Evolutionary conservation across 2,113 vertebrate species (phyloP).

Genomic region (Periophthalmodon schlosseri): DNA sequence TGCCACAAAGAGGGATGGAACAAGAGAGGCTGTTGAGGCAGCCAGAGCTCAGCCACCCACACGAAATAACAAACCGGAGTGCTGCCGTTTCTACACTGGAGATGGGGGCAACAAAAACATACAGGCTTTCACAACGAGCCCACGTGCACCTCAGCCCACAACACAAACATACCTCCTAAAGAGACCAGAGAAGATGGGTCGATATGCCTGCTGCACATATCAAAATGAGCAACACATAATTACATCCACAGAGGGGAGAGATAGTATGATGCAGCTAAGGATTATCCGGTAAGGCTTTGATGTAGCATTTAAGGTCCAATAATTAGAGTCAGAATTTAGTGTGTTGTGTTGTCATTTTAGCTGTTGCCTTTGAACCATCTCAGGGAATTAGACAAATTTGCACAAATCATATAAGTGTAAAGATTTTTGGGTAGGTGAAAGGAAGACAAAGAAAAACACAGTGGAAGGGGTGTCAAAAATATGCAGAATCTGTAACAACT

Average conservation of each 20-base stretch:
- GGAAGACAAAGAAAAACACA: no score
- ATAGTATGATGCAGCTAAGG: background rate
- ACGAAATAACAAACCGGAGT: constrained; percentile 45
- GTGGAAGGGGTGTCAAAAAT: no score
- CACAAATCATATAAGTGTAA: background rate
- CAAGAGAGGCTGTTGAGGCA: constrained; percentile 43
- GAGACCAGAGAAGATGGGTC: background rate
- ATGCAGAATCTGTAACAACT: no score
- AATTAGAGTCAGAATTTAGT: background rate
- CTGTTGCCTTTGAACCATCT: background rate
- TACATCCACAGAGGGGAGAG: background rate
- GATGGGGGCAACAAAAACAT: constrained; percentile 14
- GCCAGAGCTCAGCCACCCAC: constrained; percentile 62
- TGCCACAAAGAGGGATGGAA: constrained; percentile 4
- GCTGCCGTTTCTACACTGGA: constrained; percentile 48
- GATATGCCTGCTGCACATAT: background rate
- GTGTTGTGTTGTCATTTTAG: background rate
- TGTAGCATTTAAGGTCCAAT: background rate
- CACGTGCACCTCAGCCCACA: constrained; percentile 46
- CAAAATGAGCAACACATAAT: background rate
- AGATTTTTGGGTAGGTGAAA: no score
- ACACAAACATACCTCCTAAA: constrained; percentile 3
- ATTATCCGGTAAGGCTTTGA: background rate
- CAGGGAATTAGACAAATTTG: background rate
- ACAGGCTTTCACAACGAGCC: constrained; percentile 12